A percentile compares a stretch with the other conserved stretches of the same genome.
These are phyloP conservation scores for Rutilus rutilus DNA, from an alignment of 2,113 vertebrate genomes.

Conservation along the genomic window DNA sequence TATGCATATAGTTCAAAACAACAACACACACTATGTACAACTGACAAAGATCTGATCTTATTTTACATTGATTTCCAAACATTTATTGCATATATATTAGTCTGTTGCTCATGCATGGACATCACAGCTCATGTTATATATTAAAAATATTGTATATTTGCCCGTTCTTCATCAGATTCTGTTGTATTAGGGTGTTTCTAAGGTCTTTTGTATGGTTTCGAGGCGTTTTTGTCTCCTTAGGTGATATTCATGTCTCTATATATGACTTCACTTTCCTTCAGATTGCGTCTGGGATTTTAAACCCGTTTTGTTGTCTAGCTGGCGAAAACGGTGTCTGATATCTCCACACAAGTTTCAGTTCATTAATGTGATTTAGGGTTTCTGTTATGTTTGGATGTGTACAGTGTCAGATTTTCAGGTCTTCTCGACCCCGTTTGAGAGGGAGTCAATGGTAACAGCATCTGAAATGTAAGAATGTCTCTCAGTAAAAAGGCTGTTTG, in stretches of 20 bases:
- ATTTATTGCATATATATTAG: not conserved
- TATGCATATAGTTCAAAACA: not conserved
- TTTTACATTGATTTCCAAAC: not conserved
- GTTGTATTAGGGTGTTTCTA: not conserved
- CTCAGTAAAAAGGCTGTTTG: slow-evolving; percentile 57
- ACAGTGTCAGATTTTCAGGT: slow-evolving; percentile 16
- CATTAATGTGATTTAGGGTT: not conserved
- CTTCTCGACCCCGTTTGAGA: slow-evolving; percentile 41
- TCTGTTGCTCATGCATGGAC: not conserved
- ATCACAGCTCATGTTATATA: not conserved
- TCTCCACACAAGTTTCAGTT: not conserved
- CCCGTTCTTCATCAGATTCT: no score
- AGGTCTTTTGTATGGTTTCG: not conserved
- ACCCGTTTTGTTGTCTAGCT: not conserved
- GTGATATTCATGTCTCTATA: not conserved
- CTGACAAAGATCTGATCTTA: not conserved
- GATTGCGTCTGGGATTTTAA: not conserved
- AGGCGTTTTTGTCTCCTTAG: not conserved
- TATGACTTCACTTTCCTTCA: not conserved
- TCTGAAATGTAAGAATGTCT: slow-evolving; percentile 58
- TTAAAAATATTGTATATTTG: not conserved
- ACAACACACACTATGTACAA: not conserved
- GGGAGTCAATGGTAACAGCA: slow-evolving; percentile 58
- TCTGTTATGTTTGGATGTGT: slow-evolving; percentile 11
- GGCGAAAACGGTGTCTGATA: not conserved